A percentile compares a stretch with the other conserved stretches of the same genome.
Evolutionary conservation across 2,888 invertebrate genomes (phyloP).

Genomic region (Leucophenga montana): DNA sequence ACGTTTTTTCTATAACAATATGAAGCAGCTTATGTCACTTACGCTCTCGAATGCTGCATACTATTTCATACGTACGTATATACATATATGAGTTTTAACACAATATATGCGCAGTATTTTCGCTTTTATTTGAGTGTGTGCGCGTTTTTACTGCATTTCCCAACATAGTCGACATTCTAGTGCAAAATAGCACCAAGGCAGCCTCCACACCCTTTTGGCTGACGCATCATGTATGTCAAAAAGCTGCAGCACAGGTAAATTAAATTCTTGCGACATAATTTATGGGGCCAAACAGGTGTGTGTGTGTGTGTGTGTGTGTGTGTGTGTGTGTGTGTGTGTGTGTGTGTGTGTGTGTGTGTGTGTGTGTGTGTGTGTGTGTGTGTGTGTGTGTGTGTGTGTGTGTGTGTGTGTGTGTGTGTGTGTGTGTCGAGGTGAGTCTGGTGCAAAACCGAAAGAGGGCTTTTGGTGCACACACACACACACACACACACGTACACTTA

Average conservation of each 20-base stretch:
- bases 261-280: conserved; percentile 63
- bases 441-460: background rate
- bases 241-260: conserved; percentile 46
- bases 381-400: too few species aligned
- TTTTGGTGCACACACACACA: background rate
- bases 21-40: conserved; percentile 14
- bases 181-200: too few species aligned
- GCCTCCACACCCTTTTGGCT: conserved; percentile 3
- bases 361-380: too few species aligned
- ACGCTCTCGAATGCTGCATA: conserved; percentile 3
- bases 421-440: background rate
- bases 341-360: too few species aligned
- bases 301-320: too few species aligned
- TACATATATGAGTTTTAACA: too few species aligned
- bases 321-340: too few species aligned
- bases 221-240: conserved; percentile 32
- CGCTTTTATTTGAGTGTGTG: conserved; percentile 10
- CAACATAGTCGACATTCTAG: background rate
- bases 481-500: conserved; percentile 3
- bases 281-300: conserved; percentile 67
- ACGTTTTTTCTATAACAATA: background rate
- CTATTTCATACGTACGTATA: too few species aligned
- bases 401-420: too few species aligned
- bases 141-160: conserved; percentile 16
- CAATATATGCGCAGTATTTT: conserved; percentile 12